Evolutionary conservation across 2,797 vertebrate species (phyloP).

Genomic region (Gallinago stenura): DNA sequence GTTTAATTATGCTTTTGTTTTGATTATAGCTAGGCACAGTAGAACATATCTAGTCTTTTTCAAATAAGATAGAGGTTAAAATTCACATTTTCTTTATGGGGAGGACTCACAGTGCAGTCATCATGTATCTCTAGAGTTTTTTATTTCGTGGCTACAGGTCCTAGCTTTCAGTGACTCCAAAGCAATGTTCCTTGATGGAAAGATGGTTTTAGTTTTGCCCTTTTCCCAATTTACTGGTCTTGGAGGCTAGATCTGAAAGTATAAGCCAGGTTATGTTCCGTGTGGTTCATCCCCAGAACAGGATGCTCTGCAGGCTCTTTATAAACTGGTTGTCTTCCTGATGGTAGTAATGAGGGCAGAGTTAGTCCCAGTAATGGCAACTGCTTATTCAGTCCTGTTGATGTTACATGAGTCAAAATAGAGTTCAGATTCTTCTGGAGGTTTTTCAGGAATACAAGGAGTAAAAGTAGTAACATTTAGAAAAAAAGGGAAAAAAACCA

Average conservation of each 20-base stretch:
- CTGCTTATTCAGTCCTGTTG: background rate
- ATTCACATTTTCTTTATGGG: slow-evolving; percentile 16
- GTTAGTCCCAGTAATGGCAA: background rate
- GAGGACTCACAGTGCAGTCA: background rate
- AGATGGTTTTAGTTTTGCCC: background rate
- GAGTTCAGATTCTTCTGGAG: background rate
- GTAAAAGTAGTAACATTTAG: background rate
- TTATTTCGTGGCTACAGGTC: background rate
- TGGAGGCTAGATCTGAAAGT: background rate
- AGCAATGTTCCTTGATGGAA: background rate
- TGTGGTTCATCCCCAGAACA: background rate
- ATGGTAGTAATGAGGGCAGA: background rate
- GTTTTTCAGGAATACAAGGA: background rate
- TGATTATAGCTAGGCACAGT: background rate
- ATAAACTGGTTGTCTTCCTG: background rate
- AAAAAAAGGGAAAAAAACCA: background rate
- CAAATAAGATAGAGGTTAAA: slow-evolving; percentile 43
- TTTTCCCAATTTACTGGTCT: background rate
- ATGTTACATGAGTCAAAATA: background rate
- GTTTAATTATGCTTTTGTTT: slow-evolving; percentile 14
- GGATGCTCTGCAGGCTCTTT: background rate
- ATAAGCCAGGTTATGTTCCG: background rate
- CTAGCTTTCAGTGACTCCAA: background rate
- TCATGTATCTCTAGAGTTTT: background rate
- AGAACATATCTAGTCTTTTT: slow-evolving; percentile 31